Evolutionary conservation across 2,888 invertebrate species (phyloP).

Genomic region (Latrodectus elegans): DNA sequence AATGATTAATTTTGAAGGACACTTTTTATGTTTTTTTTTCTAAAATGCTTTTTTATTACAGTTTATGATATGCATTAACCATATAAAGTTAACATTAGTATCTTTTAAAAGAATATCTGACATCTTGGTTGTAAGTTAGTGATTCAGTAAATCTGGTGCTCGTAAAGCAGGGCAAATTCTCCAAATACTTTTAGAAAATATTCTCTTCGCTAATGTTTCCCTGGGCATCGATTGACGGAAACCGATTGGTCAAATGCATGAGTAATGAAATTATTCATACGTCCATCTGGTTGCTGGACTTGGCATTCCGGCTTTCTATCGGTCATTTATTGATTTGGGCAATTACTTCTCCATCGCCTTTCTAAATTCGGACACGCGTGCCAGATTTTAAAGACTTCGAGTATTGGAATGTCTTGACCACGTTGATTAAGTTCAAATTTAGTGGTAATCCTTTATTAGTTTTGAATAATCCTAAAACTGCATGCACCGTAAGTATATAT

Average conservation of each 20-base stretch:
- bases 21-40: no score
- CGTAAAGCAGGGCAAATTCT: no score
- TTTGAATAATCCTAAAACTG: no score
- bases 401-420: background rate
- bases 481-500: no score
- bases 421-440: background rate
- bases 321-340: slow-evolving; percentile 21
- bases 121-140: no score
- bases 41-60: no score
- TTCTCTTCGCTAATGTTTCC: slow-evolving; percentile 2
- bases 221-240: slow-evolving; percentile 20
- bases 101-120: no score
- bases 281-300: slow-evolving; percentile 25
- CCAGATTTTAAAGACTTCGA: background rate
- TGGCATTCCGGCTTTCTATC: slow-evolving; percentile 24
- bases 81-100: no score
- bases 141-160: no score
- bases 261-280: slow-evolving; percentile 55
- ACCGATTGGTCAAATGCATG: slow-evolving; percentile 47
- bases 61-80: no score
- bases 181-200: background rate
- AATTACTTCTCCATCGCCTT: background rate
- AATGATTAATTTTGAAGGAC: no score
- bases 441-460: background rate
- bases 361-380: background rate